These are phyloP conservation scores for Xestia rhomboidea DNA, from an alignment of 2,888 invertebrate genomes.

Conservation along the genomic window DNA sequence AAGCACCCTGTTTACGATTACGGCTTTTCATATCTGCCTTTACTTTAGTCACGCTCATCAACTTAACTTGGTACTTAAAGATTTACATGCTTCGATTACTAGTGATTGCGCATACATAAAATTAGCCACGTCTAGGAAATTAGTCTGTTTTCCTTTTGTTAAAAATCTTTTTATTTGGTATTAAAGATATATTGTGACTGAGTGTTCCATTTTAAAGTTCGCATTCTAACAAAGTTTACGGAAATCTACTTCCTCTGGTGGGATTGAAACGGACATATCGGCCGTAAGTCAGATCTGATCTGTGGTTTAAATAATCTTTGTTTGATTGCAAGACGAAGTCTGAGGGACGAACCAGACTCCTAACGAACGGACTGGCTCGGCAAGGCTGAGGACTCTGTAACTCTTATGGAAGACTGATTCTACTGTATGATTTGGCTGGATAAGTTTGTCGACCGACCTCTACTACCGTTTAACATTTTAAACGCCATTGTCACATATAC, in stretches of 20 bases:
- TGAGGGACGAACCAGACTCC: not conserved
- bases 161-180: not conserved
- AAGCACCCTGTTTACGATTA: slow-evolving; percentile 15
- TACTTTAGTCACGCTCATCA: slow-evolving; percentile 43
- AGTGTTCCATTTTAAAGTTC: not conserved
- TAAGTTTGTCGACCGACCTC: not conserved
- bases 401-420: not conserved
- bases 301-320: not conserved
- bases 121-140: slow-evolving; percentile 49
- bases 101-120: slow-evolving; percentile 25
- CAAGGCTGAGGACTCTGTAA: not conserved
- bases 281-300: not conserved
- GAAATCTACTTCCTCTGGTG: not conserved
- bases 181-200: not conserved
- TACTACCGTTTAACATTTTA: not conserved
- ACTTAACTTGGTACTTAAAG: slow-evolving; percentile 26
- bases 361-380: not conserved
- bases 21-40: slow-evolving; percentile 17
- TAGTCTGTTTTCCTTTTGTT: not conserved
- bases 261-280: not conserved
- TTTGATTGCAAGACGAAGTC: not conserved
- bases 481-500: too few species aligned
- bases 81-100: slow-evolving; percentile 28
- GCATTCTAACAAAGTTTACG: not conserved
- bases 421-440: not conserved